phyloP scores from a whole-genome alignment of 2,888 invertebrate species.

The Watsonalla cultraria region DNA sequence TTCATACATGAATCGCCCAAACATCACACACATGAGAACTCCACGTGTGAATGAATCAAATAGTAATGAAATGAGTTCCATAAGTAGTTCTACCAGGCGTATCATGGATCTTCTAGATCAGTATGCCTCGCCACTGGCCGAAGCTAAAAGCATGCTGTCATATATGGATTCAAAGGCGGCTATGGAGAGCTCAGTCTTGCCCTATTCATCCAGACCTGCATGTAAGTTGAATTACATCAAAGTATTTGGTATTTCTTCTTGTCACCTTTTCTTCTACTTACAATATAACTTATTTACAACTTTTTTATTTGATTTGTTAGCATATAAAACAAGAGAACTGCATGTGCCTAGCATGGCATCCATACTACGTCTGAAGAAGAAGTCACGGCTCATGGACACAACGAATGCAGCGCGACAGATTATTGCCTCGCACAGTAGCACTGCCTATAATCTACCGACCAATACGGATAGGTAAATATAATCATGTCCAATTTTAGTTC shows the following conservation, averaged over 20 bases:
- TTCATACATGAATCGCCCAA: conserved; percentile 71
- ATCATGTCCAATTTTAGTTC: neutral
- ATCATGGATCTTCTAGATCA: conserved; percentile 89
- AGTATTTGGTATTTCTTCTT: too few species aligned
- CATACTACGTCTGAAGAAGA: conserved; percentile 79
- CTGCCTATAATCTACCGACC: conserved; percentile 31
- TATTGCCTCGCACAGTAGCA: conserved; percentile 75
- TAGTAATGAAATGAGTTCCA: conserved; percentile 35
- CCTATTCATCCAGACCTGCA: neutral
- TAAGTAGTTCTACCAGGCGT: conserved; percentile 87
- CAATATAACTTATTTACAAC: too few species aligned
- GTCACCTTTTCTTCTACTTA: too few species aligned
- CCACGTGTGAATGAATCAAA: conserved; percentile 38
- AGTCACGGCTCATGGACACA: conserved; percentile 79
- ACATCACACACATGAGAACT: conserved; percentile 41
- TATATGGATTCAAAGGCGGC: conserved; percentile 19
- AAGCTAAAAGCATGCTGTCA: conserved; percentile 86
- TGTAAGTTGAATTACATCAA: neutral
- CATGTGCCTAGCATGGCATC: conserved; percentile 81
- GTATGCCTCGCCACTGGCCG: conserved; percentile 88
- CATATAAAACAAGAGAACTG: conserved; percentile 68
- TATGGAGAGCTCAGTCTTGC: neutral
- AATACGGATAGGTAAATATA: conserved; percentile 16
- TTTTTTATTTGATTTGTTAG: conserved; percentile 33
- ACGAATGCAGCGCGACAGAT: conserved; percentile 81